Percentiles rank a stretch among this genome's conserved stretches.
Conservation (phyloP, 2,797 vertebrate genomes). For the Antrozous pallidus region DNA sequence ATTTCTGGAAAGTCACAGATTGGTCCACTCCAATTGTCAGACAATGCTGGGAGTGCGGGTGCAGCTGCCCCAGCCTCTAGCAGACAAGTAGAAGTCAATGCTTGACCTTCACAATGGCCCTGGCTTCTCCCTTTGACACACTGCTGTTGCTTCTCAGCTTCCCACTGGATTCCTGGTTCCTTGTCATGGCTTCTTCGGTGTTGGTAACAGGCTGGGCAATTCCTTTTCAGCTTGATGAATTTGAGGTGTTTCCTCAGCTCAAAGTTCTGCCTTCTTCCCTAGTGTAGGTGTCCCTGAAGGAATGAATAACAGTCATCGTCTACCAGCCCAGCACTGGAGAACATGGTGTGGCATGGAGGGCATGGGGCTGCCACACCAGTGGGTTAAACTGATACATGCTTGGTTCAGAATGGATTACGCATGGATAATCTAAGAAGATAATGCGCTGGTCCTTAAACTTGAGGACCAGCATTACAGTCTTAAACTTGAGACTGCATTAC, state of each 20-base stretch:
- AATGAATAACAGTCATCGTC: background rate
- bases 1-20: background rate
- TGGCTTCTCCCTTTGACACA: background rate
- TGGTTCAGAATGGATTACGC: background rate
- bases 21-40: background rate
- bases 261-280: background rate
- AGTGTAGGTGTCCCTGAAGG: background rate
- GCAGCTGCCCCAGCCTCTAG: background rate
- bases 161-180: background rate
- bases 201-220: background rate
- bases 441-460: background rate
- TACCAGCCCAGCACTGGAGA: background rate
- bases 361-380: too few species aligned
- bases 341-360: background rate
- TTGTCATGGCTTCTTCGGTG: background rate
- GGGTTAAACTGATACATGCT: too few species aligned
- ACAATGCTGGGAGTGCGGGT: too few species aligned
- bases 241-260: background rate
- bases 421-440: background rate
- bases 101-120: background rate
- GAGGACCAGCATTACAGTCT: background rate
- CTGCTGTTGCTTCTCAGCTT: background rate
- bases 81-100: background rate
- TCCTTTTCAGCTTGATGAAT: background rate
- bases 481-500: too few species aligned